phyloP scores from a whole-genome alignment of 2,888 invertebrate species.

The Ormia ochracea region DNA sequence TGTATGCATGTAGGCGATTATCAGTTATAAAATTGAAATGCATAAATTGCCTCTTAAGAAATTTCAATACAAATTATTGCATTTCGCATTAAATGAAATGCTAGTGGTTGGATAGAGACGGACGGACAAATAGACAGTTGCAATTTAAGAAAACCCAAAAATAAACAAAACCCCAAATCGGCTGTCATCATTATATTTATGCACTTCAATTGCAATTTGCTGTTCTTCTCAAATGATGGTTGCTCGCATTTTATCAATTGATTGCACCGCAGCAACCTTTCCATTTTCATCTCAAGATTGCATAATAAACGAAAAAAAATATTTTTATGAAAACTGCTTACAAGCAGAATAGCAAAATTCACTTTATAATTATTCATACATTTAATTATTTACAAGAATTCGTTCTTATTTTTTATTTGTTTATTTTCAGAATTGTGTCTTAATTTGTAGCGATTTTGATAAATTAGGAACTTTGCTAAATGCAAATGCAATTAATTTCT shows the following conservation, averaged over 20 bases:
- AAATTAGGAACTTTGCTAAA: slow-evolving; percentile 21
- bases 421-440: slow-evolving; percentile 5
- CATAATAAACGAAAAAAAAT: slow-evolving; percentile 47
- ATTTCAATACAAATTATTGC: slow-evolving; percentile 30
- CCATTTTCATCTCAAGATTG: slow-evolving; percentile 33
- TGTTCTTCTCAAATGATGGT: slow-evolving; percentile 21
- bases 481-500: slow-evolving; percentile 18
- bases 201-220: background rate
- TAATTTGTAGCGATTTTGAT: slow-evolving; percentile 32
- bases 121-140: background rate
- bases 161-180: background rate
- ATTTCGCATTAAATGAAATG: slow-evolving; percentile 3
- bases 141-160: slow-evolving; percentile 2
- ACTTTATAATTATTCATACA: slow-evolving; percentile 19
- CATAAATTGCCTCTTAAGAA: slow-evolving; percentile 28
- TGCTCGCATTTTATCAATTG: slow-evolving; percentile 2
- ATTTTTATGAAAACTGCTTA: background rate
- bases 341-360: background rate
- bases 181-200: slow-evolving; percentile 25
- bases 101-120: background rate
- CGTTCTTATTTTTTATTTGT: background rate
- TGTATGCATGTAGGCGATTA: too few species aligned
- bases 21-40: background rate
- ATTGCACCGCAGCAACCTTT: background rate
- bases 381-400: slow-evolving; percentile 16